Evolutionary conservation across 2,113 vertebrate species (phyloP), one percentile per base, ranked within the genome.

Genomic region (Pachycephala philippinensis): DNA sequence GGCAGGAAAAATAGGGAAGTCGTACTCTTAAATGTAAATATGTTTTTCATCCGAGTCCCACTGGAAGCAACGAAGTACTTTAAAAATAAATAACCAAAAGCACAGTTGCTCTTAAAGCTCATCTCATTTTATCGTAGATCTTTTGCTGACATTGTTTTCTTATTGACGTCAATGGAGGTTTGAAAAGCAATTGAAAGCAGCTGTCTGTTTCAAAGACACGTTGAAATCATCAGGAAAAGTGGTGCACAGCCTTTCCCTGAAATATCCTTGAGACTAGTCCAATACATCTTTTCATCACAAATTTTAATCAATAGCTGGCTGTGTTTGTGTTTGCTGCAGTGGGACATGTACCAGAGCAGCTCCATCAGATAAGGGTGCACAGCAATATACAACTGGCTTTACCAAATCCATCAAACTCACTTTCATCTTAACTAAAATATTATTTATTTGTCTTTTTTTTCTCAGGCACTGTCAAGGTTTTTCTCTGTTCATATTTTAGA

Each of bases 101-200:
- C 13, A 2, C 54, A 49, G 59, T 89, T 89, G 31, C 50, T 91
- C 68, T 84, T 77, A 45, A 74, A 87, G 56, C 45, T 80, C 37
- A 27, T 89, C 47, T 33, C 63, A 45, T 87, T 92, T 92, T 80
- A 65, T 69, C 1, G 0, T 15, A 6, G 54, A 65, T 74, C 59
- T 86, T 90, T 63, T 66, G 68, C 80, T 89, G 89, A 66, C 77
- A 50, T 69, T 94, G 72, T 89, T 95, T 92, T 81, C 72, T 66
- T 57, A 28, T 15, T 95, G 91, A 94, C 15, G 18, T 89, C 91
- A 96, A 2, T 33, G 52, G 68, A 42, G 64, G 30, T 74, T 95
- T 81, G 87, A 74, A 42, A 50, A 81, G 54, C 84, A 87, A 84
- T 91, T 70, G 80, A 45, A 91, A 94, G 87, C 93, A 93, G 87